Base-by-base conservation (phyloP, 2,888 invertebrate genomes). In the Odontocerum albicorne region DNA sequence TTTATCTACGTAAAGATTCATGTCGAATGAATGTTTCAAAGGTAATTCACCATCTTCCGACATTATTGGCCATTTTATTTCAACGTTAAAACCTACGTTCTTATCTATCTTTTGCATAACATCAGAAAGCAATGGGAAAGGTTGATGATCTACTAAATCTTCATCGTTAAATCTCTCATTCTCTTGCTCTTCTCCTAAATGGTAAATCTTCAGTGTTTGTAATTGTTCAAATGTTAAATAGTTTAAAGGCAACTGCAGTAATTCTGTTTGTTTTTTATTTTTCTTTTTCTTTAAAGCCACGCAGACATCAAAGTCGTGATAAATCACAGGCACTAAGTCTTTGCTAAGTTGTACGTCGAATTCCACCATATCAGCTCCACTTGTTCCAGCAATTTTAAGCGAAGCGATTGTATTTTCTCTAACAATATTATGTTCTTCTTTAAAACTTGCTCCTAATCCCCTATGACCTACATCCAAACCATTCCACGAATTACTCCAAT, bases 311-410 rank as follows among this genome's bases (percentile, higher is more conserved):
- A 93, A 98, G 72, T 99, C 98, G 72, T 99, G 99, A 75, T 96
- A 96, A 63, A 99, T 89, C 49, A 99, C 92, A 19, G 95, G 95
- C 64, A 95, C 84, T 70, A 90, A 80, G 73, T 99, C 99, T 77
- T 96, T 96, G 65, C 95, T 94, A 56, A 99, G 78, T 69, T 98
- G 96, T 21, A 99, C 97, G 80, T 99, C 99, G 77, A 99, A 96
- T 73, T 99, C 99, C 40, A 99, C 92, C 82, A 93, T 90, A 70
- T 99, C 97, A 57, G 98, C 98, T 60, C 98, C 98, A 72, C 92
- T 92, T 56, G 87, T 84, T 43, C 91, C 92, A 46, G 98, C 97
- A 62, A 89, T 87, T 72, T 92, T 91, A 65, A 98, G 80, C 27
- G 97, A 98, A 47, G 94, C 93, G 65, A 98, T 87, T 10, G 97